A percentile compares a stretch with the other conserved stretches of the same genome.
These are phyloP conservation scores for Ochlodes sylvanus DNA, from an alignment of 2,888 invertebrate species.

Conservation along the genomic window DNA sequence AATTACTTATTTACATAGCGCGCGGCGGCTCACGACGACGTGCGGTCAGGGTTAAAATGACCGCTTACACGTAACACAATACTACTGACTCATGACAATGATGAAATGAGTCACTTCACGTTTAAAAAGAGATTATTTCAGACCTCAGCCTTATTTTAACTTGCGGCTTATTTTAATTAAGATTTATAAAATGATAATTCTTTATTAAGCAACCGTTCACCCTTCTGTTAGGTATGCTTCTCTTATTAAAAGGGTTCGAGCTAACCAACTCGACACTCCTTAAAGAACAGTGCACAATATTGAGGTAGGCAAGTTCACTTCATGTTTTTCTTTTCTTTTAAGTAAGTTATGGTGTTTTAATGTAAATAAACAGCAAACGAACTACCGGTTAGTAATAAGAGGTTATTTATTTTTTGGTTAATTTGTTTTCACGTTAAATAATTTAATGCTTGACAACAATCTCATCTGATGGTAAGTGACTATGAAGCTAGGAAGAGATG, in stretches of 20 bases:
- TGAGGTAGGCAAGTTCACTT: neutral
- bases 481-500: too few species aligned
- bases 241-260: neutral
- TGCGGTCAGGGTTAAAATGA: slow-evolving; percentile 22
- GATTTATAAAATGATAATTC: slow-evolving; percentile 7
- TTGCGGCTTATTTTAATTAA: neutral
- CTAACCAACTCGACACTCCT: neutral
- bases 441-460: too few species aligned
- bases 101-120: slow-evolving; percentile 16
- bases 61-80: slow-evolving; percentile 17
- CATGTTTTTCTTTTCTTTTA: neutral
- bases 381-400: too few species aligned
- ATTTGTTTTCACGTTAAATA: too few species aligned
- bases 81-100: slow-evolving; percentile 28
- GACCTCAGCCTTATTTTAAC: slow-evolving; percentile 4
- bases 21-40: neutral
- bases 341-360: too few species aligned
- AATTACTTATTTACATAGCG: slow-evolving; percentile 27
- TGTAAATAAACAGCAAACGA: too few species aligned
- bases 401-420: too few species aligned
- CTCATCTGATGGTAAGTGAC: too few species aligned
- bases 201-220: slow-evolving; percentile 1
- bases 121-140: neutral
- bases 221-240: neutral
- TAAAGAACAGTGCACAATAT: neutral